Conservation (phyloP, 2,113 vertebrate genomes). For the Dolichallabes microphthalmus region DNA sequence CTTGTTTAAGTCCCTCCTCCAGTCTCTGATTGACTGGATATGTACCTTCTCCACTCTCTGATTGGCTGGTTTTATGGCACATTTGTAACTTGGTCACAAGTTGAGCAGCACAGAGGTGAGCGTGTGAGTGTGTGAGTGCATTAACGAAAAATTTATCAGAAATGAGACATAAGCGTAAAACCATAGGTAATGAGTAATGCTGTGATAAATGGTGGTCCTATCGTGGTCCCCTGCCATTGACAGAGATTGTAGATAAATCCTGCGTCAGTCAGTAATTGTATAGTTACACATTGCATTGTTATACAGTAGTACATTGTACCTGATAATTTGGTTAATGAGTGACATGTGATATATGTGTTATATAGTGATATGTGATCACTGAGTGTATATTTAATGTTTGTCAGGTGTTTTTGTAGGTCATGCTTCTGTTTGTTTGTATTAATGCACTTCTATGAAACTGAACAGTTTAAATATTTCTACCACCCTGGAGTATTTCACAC, state of each 20-base stretch:
- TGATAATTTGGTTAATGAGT: slow-evolving; percentile 5
- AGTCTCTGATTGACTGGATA: too few species aligned
- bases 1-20: too few species aligned
- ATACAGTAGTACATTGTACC: neutral
- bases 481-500: slow-evolving; percentile 36
- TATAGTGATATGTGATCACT: too few species aligned
- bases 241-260: neutral
- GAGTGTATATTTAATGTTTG: neutral
- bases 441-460: neutral
- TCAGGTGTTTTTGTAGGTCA: neutral
- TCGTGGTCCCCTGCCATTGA: neutral
- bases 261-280: neutral
- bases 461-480: slow-evolving; percentile 36
- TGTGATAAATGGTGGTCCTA: neutral
- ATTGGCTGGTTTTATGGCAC: too few species aligned
- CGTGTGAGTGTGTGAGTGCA: too few species aligned
- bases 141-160: too few species aligned
- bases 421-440: neutral
- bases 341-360: too few species aligned
- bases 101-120: too few species aligned
- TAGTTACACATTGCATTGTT: neutral
- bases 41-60: too few species aligned
- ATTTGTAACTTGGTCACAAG: too few species aligned
- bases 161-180: too few species aligned
- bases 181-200: neutral